phyloP scores from a whole-genome alignment of 2,797 vertebrate genomes.

The Tragopan temminckii region DNA sequence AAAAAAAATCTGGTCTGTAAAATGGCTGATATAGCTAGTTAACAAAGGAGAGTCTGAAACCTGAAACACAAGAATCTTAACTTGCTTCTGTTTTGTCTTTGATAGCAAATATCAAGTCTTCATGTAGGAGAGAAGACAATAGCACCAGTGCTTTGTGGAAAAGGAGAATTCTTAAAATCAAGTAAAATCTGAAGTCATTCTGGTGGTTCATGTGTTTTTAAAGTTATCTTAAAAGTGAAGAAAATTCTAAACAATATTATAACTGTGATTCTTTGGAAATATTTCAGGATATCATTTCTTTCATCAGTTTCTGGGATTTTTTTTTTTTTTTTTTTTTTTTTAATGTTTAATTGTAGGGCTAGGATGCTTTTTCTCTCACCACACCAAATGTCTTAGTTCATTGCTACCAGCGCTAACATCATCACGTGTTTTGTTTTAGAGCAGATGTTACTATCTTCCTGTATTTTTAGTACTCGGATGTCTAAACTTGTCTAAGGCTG shows the following conservation, averaged over 20 bases:
- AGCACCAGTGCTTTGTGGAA: fast-evolving
- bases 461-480: conserved; percentile 54
- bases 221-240: background rate
- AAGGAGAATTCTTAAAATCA: background rate
- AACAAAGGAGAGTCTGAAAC: background rate
- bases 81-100: background rate
- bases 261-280: background rate
- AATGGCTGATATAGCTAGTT: background rate
- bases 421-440: conserved; percentile 27
- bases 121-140: background rate
- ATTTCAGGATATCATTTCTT: background rate
- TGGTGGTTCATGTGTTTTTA: background rate
- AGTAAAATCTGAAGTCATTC: background rate
- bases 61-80: background rate
- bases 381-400: conserved; percentile 1
- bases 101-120: background rate
- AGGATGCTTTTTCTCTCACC: background rate
- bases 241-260: background rate
- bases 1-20: background rate
- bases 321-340: background rate
- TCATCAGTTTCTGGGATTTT: background rate
- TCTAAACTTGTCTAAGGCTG: conserved; percentile 58
- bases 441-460: conserved; percentile 46
- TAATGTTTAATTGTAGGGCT: background rate
- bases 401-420: conserved; percentile 1